These are phyloP conservation scores for Notodonta dromedarius DNA, from an alignment of 2,888 invertebrate genomes.

Conservation along the genomic window DNA sequence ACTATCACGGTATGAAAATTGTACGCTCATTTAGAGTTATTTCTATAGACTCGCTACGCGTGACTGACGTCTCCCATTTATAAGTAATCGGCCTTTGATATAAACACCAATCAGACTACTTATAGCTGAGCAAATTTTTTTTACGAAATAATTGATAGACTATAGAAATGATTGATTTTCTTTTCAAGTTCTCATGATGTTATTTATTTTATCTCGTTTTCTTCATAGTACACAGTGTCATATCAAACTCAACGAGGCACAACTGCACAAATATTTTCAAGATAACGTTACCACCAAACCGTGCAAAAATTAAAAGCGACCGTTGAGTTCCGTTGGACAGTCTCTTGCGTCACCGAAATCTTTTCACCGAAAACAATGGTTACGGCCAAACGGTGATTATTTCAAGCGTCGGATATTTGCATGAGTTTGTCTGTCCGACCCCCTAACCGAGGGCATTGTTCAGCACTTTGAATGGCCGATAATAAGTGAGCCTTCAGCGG, in stretches of 20 bases:
- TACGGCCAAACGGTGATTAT: slow-evolving; percentile 58
- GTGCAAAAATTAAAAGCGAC: slow-evolving; percentile 24
- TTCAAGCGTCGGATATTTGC: slow-evolving; percentile 68
- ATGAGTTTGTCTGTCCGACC: slow-evolving; percentile 67
- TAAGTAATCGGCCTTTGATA: slow-evolving; percentile 42
- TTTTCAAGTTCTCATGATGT: slow-evolving; percentile 16
- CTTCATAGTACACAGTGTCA: slow-evolving; percentile 9
- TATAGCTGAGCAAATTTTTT: slow-evolving; percentile 26
- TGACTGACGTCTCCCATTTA: slow-evolving; percentile 60
- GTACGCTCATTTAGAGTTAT: slow-evolving; percentile 59
- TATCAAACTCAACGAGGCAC: slow-evolving; percentile 14
- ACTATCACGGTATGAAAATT: slow-evolving; percentile 54
- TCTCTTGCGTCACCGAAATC: slow-evolving; percentile 52
- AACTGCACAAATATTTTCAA: slow-evolving; percentile 15
- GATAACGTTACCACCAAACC: slow-evolving; percentile 13
- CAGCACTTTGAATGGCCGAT: slow-evolving; percentile 72
- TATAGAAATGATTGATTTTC: too few relatives aligned
- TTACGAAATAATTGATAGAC: slow-evolving; percentile 22
- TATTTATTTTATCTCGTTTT: slow-evolving; percentile 6
- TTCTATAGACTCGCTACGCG: slow-evolving; percentile 46
- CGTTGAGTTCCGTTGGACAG: slow-evolving; percentile 31
- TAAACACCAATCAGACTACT: too few relatives aligned
- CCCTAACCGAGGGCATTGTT: slow-evolving; percentile 73
- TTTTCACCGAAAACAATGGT: slow-evolving; percentile 66
- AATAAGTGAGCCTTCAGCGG: slow-evolving; percentile 63